Evolutionary conservation across 2,113 vertebrate genomes (phyloP).

Genomic region (Talpa occidentalis): DNA sequence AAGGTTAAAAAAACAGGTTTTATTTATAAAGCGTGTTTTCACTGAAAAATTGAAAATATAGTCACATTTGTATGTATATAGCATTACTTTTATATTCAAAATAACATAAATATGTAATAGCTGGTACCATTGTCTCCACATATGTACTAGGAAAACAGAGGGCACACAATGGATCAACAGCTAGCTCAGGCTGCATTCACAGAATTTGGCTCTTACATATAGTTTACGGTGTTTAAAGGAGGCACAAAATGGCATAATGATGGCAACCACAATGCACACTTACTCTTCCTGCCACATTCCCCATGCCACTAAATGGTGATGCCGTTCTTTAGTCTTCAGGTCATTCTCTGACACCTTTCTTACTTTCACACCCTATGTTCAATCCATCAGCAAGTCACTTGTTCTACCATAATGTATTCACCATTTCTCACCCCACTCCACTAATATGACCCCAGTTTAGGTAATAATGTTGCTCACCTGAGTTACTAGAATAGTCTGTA

Average conservation of each 20-base stretch:
- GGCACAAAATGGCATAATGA: not conserved
- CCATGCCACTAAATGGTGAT: not conserved
- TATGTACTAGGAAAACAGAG: not conserved
- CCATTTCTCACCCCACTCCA: not conserved
- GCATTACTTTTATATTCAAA: not conserved
- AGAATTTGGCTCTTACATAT: not conserved
- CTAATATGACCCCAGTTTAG: not conserved
- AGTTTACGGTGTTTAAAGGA: not conserved
- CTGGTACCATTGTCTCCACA: not conserved
- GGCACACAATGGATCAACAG: not conserved
- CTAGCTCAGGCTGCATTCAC: not conserved
- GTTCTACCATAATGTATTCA: not conserved
- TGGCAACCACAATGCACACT: not conserved
- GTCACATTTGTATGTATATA: not conserved
- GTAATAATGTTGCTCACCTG: not conserved
- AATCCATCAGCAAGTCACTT: not conserved
- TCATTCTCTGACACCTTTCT: not conserved
- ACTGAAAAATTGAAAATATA: not conserved
- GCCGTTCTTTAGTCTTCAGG: not conserved
- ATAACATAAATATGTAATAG: not conserved
- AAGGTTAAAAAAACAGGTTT: not conserved
- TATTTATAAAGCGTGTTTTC: not conserved
- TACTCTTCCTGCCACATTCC: not conserved
- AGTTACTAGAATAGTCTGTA: not conserved
- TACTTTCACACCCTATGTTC: not conserved